These are phyloP conservation scores for Oncopodura yosiiana DNA, from an alignment of 1,140 invertebrate species.

Conservation along the genomic window DNA sequence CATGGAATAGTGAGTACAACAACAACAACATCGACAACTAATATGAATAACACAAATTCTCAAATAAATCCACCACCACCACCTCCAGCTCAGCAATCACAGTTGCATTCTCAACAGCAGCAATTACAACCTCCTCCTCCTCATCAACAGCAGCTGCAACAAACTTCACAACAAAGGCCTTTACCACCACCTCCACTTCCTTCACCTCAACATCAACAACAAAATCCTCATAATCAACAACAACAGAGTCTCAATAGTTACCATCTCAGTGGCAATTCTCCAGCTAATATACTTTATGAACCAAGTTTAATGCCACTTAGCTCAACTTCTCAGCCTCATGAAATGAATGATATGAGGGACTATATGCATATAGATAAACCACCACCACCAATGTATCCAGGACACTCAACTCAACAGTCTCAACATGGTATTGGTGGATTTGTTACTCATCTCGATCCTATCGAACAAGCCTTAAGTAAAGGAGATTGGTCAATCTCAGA, in stretches of 20 bases:
- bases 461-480: constrained; percentile 32
- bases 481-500: constrained; percentile 34
- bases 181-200: constrained; percentile 9
- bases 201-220: constrained; percentile 12
- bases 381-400: constrained; percentile 34
- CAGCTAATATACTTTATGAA: constrained; percentile 27
- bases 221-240: constrained; percentile 13
- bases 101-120: background rate
- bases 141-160: background rate
- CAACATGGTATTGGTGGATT: constrained; percentile 26
- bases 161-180: constrained; percentile 5
- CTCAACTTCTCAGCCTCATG: constrained; percentile 22
- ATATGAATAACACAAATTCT: constrained; percentile 17
- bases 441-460: constrained; percentile 30
- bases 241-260: constrained; percentile 33
- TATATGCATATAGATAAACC: constrained; percentile 31
- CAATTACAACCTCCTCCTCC: constrained; percentile 7
- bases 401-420: constrained; percentile 21
- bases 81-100: constrained; percentile 12
- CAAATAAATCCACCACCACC: constrained; percentile 20
- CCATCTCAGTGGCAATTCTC: constrained; percentile 27
- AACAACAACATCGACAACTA: constrained; percentile 12
- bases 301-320: constrained; percentile 15
- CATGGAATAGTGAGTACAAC: background rate
- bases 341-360: constrained; percentile 27